A percentile compares a stretch with the other conserved stretches of the same genome.
These are phyloP conservation scores for Phoeniculus purpureus DNA, from an alignment of 2,797 vertebrate genomes.

Conservation along the genomic window DNA sequence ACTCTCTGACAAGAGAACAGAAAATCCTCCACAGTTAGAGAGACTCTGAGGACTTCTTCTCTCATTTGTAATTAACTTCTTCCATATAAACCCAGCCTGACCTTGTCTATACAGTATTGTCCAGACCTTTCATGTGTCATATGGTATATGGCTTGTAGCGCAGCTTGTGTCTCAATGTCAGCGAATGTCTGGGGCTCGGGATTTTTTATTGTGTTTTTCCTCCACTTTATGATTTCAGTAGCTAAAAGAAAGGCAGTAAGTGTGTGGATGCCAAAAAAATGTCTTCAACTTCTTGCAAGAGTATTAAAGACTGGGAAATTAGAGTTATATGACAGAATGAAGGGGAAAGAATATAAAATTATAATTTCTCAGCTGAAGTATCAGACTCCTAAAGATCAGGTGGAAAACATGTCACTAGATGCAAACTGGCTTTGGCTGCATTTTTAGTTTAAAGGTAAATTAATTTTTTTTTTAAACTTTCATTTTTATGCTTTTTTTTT, in stretches of 20 bases:
- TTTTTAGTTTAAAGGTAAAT: background rate
- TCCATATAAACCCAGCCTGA: constrained; percentile 29
- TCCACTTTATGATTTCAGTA: background rate
- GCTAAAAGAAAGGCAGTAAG: background rate
- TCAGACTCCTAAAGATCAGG: background rate
- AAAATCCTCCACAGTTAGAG: constrained; percentile 26
- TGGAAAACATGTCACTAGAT: background rate
- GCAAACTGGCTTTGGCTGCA: background rate
- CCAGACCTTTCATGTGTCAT: constrained; percentile 20
- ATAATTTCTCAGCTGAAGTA: background rate
- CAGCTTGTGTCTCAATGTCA: constrained; percentile 13
- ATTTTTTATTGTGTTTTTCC: background rate
- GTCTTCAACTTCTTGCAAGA: background rate
- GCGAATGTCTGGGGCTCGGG: background rate
- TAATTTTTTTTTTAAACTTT: background rate
- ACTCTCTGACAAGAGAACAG: constrained; percentile 33
- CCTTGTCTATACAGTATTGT: constrained; percentile 25
- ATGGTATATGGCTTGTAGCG: background rate
- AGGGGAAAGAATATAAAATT: background rate
- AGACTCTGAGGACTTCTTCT: constrained; percentile 35
- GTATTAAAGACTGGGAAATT: background rate
- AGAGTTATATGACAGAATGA: background rate
- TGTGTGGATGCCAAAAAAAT: background rate
- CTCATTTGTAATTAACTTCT: constrained; percentile 59
- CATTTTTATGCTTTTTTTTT: background rate